Evolutionary conservation across 92 coral and sea anemone genomes (phyloP), one percentile per base, ranked within the genome.

Genomic region (Paramuricea clavata): DNA sequence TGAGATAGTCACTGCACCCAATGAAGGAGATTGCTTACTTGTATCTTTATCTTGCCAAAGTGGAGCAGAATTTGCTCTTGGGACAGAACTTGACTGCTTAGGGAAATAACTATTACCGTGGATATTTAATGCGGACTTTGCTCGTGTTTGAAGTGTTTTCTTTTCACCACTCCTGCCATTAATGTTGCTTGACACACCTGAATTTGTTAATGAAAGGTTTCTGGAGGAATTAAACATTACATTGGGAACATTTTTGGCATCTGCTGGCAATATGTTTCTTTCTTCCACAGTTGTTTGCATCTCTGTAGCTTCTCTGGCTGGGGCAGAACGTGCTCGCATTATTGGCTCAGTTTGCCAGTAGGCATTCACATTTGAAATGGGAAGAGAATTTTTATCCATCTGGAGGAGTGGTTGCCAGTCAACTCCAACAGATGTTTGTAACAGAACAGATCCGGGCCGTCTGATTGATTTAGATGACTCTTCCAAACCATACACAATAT

Each of bases 1-100:
- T 31, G 43, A n/a, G 7, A 11, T 72, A 2, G 27, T 72, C 32
- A 44, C 28, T 72, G 49, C 16, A 15, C 12, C 78, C 0, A 41
- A n/a, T 19, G 31, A 10, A 1, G 69, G 31, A 5, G 69, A 61
- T n/a, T 72, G 50, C 56, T 34, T 44, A 42, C 52, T 41, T 4
- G 15, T 44, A 72, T 72, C 34, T 12, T 27, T 22, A 1, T 15
- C 23, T 34, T 3, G 15, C 57, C 52, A 72, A 10, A 52, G 44
- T 25, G 82, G 68, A 50, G 68, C 67, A 76, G 82, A 76, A 32
- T 19, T 76, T 49, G 82, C 47, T 30, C 82, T 76, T n/a, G 19
- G 28, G n/a, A 23, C 21, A 44, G 32, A 39, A n/a, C 25, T 19
- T 9, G 23, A 17, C 62, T 21, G 62, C 19, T 19, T 54, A 4